Percentiles rank a stretch among this genome's conserved stretches.
phyloP scores from a whole-genome alignment of 2,888 invertebrate species.

The Parnassius mnemosyne region DNA sequence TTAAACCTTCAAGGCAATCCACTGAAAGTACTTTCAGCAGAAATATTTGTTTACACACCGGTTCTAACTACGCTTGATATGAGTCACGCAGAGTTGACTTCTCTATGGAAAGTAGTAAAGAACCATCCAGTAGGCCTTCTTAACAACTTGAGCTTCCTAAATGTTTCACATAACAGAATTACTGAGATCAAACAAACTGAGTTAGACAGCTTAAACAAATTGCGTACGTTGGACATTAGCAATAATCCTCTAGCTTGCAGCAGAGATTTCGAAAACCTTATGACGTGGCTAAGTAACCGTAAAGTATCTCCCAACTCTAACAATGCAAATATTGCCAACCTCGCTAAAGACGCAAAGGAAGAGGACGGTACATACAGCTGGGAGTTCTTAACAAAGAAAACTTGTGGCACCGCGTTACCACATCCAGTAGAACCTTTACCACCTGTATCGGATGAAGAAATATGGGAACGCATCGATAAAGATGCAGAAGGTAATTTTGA shows the following conservation, averaged over 20 bases:
- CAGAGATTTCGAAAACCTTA: constrained; percentile 83
- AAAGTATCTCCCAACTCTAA: constrained; percentile 78
- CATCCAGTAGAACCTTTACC: constrained; percentile 61
- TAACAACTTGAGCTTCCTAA: constrained; percentile 78
- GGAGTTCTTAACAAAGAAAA: constrained; percentile 71
- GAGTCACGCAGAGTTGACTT: constrained; percentile 84
- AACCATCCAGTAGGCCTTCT: constrained; percentile 68
- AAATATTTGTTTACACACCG: constrained; percentile 83
- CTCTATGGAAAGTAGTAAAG: constrained; percentile 82
- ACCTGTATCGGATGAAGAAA: constrained; percentile 67
- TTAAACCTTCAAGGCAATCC: constrained; percentile 87
- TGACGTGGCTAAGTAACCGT: constrained; percentile 82
- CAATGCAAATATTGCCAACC: constrained; percentile 60
- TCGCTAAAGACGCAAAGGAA: constrained; percentile 60
- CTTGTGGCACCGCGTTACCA: constrained; percentile 57
- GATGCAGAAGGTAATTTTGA: constrained; percentile 65
- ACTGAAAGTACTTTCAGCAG: constrained; percentile 82
- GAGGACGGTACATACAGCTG: constrained; percentile 66
- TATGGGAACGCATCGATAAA: constrained; percentile 71
- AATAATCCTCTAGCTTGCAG: constrained; percentile 86
- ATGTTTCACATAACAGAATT: constrained; percentile 82
- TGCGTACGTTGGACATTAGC: constrained; percentile 82
- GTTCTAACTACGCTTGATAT: constrained; percentile 84
- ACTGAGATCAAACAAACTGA: constrained; percentile 80
- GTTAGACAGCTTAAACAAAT: constrained; percentile 78